Base-by-base conservation (phyloP, 2,888 invertebrate genomes). In the Noctua comes region DNA sequence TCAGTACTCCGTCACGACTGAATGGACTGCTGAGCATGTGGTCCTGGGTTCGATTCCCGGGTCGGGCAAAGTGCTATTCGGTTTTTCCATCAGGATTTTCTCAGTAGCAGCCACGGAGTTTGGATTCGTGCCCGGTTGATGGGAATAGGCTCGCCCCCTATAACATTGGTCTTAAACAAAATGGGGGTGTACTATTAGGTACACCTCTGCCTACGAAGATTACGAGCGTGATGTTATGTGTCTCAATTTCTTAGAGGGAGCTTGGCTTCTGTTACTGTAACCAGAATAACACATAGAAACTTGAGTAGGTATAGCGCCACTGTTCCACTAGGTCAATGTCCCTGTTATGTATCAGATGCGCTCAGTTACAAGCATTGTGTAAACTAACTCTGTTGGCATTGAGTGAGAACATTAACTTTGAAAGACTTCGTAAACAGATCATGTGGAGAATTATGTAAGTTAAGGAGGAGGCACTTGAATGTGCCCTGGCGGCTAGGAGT, bases 311-410 rank as follows among this genome's bases (percentile, higher is more conserved):
- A 51, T 21, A 48, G 27, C n/a, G 7, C 1, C n/a, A 82, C 3
- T 57, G 5, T 11, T 6, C 6, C 18, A 40, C 0, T 48, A 62
- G 46, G 68, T 31, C 54, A 83, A 40, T 59, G 51, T 27, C 31
- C 16, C 11, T 16, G 36, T 69, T 11, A 21, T 16, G 54, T 73
- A 27, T 79, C 71, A 21, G 54, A 79, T 65, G 69, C 6, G 36
- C 27, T 27, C 51, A 13, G 48, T 51, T 48, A 51, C n/a, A 62
- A 51, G 24, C 57, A 84, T 83, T 85, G 85, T 83, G 85, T 65
- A 80, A 84, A 79, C 21, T 36, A 36, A 79, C 62, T 46, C 84
- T 31, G 40, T 43, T 51, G 24, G 46, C 8, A 57, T 69, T 69
- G 16, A 51, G 11, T 40, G 21, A 51, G 7, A 48, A 72, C 31